Evolutionary conservation across 2,888 invertebrate species (phyloP).

Genomic region (Drosophila trichaetosa): DNA sequence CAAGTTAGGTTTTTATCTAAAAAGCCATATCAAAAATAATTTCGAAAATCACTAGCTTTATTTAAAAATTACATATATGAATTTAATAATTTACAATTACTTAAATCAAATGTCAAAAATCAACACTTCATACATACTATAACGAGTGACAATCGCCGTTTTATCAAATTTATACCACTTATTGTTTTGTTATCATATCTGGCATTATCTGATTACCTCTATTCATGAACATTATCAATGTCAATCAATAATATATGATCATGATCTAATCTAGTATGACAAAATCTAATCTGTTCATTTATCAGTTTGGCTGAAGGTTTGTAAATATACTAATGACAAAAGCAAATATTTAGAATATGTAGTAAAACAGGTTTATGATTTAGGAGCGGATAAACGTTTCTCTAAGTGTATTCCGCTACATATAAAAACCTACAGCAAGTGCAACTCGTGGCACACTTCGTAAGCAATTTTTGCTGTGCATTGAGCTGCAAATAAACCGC

Average conservation of each 20-base stretch:
- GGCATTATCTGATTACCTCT: background rate
- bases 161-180: background rate
- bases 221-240: background rate
- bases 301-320: background rate
- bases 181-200: background rate
- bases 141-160: background rate
- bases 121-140: background rate
- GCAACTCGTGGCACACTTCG: constrained; percentile 75
- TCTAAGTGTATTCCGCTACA: constrained; percentile 36
- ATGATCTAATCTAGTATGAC: background rate
- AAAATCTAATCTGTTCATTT: background rate
- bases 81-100: background rate
- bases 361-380: background rate
- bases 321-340: background rate
- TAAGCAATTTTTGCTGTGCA: constrained; percentile 77
- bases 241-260: background rate
- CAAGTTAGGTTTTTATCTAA: no score
- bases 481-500: constrained; percentile 78
- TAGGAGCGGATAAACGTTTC: background rate
- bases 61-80: no score
- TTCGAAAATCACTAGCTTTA: no score
- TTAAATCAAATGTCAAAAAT: background rate
- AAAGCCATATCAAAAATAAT: no score
- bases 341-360: background rate
- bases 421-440: constrained; percentile 45